Evolutionary conservation across 2,888 invertebrate species (phyloP), one percentile per base, ranked within the genome.

Genomic region (Perizoma flavofasciatum): DNA sequence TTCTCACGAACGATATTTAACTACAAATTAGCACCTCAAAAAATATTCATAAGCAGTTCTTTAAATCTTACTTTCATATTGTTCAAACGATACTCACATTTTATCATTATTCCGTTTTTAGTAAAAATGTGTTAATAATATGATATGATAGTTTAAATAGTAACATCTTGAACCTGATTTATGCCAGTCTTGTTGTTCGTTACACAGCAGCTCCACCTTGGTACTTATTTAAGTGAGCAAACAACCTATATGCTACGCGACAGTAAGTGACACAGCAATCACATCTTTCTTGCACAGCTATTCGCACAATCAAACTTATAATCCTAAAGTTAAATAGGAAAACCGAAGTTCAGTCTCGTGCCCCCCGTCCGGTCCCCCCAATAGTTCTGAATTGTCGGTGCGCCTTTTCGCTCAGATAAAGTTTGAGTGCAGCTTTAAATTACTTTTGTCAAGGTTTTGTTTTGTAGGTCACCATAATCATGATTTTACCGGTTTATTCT

Each of bases 301-400:
- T 55, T 55, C 65, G 61, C 66, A 65, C 69, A 67, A 69, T 63
- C 54, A 59, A 67, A 71, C 60, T 67, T 67, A 62, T 65, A 68
- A 70, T 57, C 49, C 60, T 37, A 65, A 82, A 82, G 77, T 82
- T 81, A 76, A 77, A 81, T 78, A 71, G 68, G 71, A 74, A 77
- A 70, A 63, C 59, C 67, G 61, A 72, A 72, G 68, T 71, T 74
- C 69, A 68, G 70, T 69, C 68, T 66, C 63, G 64, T 62, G 59
- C 56, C 54, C 53, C 55, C 39, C n/a, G n/a, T n/a, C n/a, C n/a
- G n/a, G n/a, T 62, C 59, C 56, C 54, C 53, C 55, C 39, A 44
- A 57, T 59, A 55, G 51, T 57, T 48, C 46, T 49, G 57, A 53
- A 56, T 62, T 44, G 59, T 55, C 61, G 53, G 40, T 52, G 49